These are phyloP conservation scores for Papilio helenus DNA, from an alignment of 1,140 invertebrate species.

Conservation along the genomic window DNA sequence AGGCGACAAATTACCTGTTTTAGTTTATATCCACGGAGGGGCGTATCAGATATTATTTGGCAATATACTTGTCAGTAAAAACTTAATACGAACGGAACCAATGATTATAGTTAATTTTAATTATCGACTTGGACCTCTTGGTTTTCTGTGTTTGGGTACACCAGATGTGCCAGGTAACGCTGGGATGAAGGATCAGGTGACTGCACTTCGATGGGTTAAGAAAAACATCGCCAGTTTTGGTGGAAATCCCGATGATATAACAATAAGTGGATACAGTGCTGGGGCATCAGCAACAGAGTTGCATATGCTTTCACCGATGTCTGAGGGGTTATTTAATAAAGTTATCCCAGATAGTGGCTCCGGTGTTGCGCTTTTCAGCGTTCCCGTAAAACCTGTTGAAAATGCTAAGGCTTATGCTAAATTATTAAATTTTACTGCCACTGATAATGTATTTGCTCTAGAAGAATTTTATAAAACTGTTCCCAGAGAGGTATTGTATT, in stretches of 20 bases:
- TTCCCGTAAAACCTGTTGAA: constrained; percentile 58
- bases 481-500: constrained; percentile 51
- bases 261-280: constrained; percentile 59
- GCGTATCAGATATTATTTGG: constrained; percentile 46
- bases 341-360: constrained; percentile 65
- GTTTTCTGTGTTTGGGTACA: constrained; percentile 60
- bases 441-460: constrained; percentile 51
- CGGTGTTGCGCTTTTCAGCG: constrained; percentile 45
- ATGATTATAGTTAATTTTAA: constrained; percentile 57
- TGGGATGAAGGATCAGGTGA: constrained; percentile 62
- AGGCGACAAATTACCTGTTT: constrained; percentile 54
- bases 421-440: constrained; percentile 47
- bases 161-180: constrained; percentile 57
- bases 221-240: constrained; percentile 61
- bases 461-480: constrained; percentile 63
- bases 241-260: constrained; percentile 62
- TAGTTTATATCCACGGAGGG: constrained; percentile 61
- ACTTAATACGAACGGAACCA: constrained; percentile 47
- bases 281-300: constrained; percentile 55
- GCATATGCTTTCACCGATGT: constrained; percentile 54
- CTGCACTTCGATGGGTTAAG: constrained; percentile 58
- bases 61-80: constrained; percentile 40
- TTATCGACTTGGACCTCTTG: constrained; percentile 55
- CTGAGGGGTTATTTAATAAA: constrained; percentile 60
- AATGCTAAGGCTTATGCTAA: constrained; percentile 58